Base-by-base conservation (phyloP, 2,113 vertebrate species). In the Nesogale talazaci region DNA sequence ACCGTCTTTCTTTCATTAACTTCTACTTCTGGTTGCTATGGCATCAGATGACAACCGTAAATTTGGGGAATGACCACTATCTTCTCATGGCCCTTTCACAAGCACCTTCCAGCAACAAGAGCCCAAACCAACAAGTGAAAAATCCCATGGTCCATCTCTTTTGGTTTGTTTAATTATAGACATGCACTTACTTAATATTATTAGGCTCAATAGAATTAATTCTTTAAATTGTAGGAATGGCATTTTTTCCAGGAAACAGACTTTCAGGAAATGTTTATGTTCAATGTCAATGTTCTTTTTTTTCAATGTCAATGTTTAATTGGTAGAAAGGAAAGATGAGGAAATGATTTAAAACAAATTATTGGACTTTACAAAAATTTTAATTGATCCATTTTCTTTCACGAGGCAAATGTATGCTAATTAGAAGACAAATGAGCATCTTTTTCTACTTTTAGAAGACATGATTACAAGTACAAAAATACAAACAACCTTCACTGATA, bases 1-100 rank as follows among this genome's bases (percentile, higher is more conserved):
- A 46, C 23, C 56, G 78, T 87, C 89, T 94, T 95, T 94, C 89
- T 95, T 94, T 89, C 87, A 91, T 95, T 91, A 94, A 94, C 89
- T 96, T 90, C 70, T 90, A 81, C 72, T 96, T 92, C 70, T 94
- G 77, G 91, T 97, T 96, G 93, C 93, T 80, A 96, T 95, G 84
- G 92, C 52, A 94, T 78, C 88, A 22, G 1, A 36, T 95, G 93
- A 95, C 79, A 96, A 91, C 92, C 91, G 95, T 90, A 97, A 88
- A 88, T 94, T 96, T 88, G 77, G 46, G 92, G 95, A 96, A 91
- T 96, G 91, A 93, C 86, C 93, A 69, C 79, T 79, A 95, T 93
- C 93, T 94, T 86, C 93, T 77, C 87, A 91, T 10, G 0, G 57
- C 91, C 56, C n/a, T 46, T 93, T 56, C 89, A 91, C 84, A 88